phyloP scores from a whole-genome alignment of 1,140 invertebrate species.

The Centruroides vittatus region DNA sequence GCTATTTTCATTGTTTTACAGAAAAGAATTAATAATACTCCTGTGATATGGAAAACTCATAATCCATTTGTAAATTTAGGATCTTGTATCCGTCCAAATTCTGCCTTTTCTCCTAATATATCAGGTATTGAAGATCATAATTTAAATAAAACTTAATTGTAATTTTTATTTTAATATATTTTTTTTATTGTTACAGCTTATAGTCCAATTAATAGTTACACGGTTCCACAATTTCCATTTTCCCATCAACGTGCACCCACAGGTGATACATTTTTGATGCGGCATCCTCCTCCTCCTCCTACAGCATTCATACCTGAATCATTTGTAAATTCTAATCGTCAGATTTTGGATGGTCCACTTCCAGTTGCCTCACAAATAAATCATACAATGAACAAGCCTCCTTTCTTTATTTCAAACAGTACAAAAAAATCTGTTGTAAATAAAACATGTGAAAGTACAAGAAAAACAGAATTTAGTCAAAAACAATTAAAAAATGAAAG shows the following conservation, averaged over 20 bases:
- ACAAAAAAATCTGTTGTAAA: too few relatives aligned
- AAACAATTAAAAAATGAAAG: too few relatives aligned
- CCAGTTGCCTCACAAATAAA: too few relatives aligned
- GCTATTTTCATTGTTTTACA: background rate
- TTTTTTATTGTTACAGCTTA: too few relatives aligned
- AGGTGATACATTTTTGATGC: constrained; percentile 1
- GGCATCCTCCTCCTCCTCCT: background rate
- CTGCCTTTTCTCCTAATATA: background rate
- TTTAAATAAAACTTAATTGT: background rate
- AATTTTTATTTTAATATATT: background rate
- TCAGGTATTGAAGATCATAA: too few relatives aligned
- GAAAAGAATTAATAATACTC: background rate
- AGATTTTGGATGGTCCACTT: background rate
- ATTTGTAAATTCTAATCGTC: constrained; percentile 2
- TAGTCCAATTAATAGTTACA: background rate
- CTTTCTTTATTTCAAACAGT: too few relatives aligned
- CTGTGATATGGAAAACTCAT: background rate
- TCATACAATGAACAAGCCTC: too few relatives aligned
- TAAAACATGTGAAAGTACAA: too few relatives aligned
- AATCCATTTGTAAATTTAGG: background rate
- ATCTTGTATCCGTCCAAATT: background rate
- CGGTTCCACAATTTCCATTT: background rate
- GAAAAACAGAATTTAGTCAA: too few relatives aligned
- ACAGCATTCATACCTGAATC: constrained; percentile 6
- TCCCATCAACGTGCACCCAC: background rate